Evolutionary conservation across 2,113 vertebrate species (phyloP).

Genomic region (Sylvietta virens): DNA sequence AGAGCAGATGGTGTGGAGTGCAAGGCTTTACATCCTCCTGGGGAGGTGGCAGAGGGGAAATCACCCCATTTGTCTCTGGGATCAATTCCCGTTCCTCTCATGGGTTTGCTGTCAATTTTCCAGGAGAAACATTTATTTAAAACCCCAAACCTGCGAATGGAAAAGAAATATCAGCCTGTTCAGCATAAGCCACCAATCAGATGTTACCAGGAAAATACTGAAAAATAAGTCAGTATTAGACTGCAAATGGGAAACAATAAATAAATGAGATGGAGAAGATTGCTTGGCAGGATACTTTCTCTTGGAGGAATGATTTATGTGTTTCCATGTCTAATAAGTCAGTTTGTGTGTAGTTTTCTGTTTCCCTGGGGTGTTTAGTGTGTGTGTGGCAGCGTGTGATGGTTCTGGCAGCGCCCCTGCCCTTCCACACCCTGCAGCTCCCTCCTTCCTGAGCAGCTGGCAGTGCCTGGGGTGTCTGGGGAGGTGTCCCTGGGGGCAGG

Average conservation of each 20-base stretch:
- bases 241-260: neutral
- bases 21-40: neutral
- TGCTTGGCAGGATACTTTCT: neutral
- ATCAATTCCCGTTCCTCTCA: neutral
- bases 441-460: neutral
- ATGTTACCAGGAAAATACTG: neutral
- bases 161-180: neutral
- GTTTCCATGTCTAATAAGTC: neutral
- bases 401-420: neutral
- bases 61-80: neutral
- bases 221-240: neutral
- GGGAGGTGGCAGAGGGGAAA: neutral
- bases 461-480: accelerated
- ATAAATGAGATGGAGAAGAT: neutral
- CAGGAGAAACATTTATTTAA: conserved; percentile 7
- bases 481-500: neutral
- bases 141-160: neutral
- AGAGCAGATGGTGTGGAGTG: neutral
- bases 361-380: neutral
- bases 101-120: neutral
- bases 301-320: neutral
- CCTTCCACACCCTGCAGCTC: neutral
- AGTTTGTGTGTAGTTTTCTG: neutral
- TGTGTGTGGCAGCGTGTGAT: neutral
- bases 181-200: neutral